phyloP scores from a whole-genome alignment of 2,113 vertebrate species.

The Rhombomys opimus region DNA sequence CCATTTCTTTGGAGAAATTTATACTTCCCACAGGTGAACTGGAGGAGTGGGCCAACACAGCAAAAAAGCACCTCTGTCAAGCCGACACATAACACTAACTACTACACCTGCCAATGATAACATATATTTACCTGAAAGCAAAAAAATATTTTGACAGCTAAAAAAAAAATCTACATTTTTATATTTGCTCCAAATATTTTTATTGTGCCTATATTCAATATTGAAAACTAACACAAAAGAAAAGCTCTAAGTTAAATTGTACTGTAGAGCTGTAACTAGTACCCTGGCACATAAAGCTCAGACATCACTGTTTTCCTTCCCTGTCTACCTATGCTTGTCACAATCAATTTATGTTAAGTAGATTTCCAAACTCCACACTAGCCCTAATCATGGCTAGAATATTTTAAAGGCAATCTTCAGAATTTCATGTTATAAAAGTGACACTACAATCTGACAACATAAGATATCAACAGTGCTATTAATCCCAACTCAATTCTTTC shows the following conservation, averaged over 20 bases:
- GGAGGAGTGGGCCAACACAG: not conserved
- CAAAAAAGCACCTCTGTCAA: not conserved
- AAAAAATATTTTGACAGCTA: not conserved
- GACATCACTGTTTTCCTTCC: not conserved
- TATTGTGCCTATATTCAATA: not conserved
- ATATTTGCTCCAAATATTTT: conserved; percentile 4
- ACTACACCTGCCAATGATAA: not conserved
- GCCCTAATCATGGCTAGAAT: not conserved
- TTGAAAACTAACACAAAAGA: not conserved
- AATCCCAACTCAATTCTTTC: not conserved
- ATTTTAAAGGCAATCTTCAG: not conserved
- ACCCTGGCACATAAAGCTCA: not conserved
- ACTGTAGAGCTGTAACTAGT: not conserved
- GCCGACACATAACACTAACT: not conserved
- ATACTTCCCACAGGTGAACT: conserved; percentile 6
- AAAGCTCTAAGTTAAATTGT: not conserved
- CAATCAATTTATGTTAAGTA: not conserved
- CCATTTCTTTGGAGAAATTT: conserved; percentile 33
- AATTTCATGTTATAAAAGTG: not conserved
- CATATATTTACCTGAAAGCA: not conserved
- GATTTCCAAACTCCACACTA: not conserved
- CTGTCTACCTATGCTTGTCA: not conserved
- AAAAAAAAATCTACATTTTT: conserved; percentile 1
- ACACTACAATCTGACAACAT: not conserved
- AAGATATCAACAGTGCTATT: not conserved